Percentiles rank a stretch among this genome's conserved stretches.
phyloP scores from a whole-genome alignment of 1,140 invertebrate species.

The Caenorhabditis remanei region DNA sequence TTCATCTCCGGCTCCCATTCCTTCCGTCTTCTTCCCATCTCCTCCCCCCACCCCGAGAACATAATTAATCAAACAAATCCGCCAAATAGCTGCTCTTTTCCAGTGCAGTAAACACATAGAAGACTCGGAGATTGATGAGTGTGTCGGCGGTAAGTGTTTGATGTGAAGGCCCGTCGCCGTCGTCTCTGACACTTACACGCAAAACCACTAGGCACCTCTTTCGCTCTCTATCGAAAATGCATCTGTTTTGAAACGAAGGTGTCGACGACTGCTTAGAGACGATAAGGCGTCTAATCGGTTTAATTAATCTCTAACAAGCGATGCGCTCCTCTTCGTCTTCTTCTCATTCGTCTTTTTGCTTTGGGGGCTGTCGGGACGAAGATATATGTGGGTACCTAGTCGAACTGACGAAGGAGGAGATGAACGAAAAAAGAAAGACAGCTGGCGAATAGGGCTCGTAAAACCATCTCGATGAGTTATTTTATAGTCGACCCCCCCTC shows the following conservation, averaged over 20 bases:
- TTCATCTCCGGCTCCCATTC: neutral
- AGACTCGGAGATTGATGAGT: neutral
- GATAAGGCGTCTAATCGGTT: neutral
- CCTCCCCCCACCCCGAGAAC: neutral
- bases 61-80: slow-evolving; percentile 56
- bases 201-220: no score
- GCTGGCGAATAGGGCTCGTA: slow-evolving; percentile 44
- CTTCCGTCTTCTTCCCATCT: neutral
- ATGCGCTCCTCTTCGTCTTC: slow-evolving; percentile 10
- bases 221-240: no score
- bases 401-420: neutral
- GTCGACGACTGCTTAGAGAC: neutral
- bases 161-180: neutral
- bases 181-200: no score
- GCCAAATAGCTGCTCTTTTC: slow-evolving; percentile 54
- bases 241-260: neutral
- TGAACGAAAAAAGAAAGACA: slow-evolving; percentile 34
- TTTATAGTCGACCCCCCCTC: slow-evolving; percentile 20
- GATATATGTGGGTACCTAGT: slow-evolving; percentile 44
- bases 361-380: neutral
- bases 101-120: slow-evolving; percentile 47
- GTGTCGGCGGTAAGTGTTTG: slow-evolving; percentile 55
- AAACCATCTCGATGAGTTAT: slow-evolving; percentile 55
- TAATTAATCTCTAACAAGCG: slow-evolving; percentile 53
- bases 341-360: neutral